phyloP scores from a whole-genome alignment of 1,140 invertebrate genomes.

The Dinothrombium tinctorium region DNA sequence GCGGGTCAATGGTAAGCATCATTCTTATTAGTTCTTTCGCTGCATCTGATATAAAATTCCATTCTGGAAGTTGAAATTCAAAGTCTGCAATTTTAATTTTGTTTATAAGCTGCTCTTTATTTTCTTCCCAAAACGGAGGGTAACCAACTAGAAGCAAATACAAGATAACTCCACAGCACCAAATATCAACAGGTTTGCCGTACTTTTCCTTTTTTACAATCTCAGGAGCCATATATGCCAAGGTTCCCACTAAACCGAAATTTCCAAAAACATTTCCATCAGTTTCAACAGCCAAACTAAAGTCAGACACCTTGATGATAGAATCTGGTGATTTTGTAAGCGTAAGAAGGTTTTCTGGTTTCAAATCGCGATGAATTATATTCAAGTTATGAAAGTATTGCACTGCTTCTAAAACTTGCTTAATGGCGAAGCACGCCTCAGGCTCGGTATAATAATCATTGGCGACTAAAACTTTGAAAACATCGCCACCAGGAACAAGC shows the following conservation, averaged over 20 bases:
- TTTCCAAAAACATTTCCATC: conserved; percentile 52
- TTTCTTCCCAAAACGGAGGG: background rate
- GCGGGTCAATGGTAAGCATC: background rate
- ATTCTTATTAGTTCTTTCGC: conserved; percentile 29
- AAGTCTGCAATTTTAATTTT: conserved; percentile 98
- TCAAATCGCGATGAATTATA: no score
- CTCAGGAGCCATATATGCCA: conserved; percentile 93
- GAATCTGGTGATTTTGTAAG: conserved; percentile 96
- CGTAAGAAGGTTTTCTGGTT: no score
- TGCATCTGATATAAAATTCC: conserved; percentile 77
- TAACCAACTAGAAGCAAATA: conserved; percentile 83
- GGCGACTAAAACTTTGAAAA: no score
- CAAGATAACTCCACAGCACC: conserved; percentile 80
- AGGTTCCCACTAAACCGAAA: conserved; percentile 68
- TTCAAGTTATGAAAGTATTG: no score
- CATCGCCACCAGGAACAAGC: no score
- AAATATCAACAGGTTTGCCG: conserved; percentile 87
- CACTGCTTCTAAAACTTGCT: no score
- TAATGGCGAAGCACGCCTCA: no score
- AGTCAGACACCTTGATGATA: conserved; percentile 94
- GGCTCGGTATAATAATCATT: no score
- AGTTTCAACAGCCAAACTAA: conserved; percentile 74
- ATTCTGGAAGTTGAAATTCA: conserved; percentile 77
- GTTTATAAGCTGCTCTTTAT: conserved; percentile 71
- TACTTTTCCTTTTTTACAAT: no score